Conservation (phyloP, 2,797 vertebrate species). For the Gephyroberyx darwinii region DNA sequence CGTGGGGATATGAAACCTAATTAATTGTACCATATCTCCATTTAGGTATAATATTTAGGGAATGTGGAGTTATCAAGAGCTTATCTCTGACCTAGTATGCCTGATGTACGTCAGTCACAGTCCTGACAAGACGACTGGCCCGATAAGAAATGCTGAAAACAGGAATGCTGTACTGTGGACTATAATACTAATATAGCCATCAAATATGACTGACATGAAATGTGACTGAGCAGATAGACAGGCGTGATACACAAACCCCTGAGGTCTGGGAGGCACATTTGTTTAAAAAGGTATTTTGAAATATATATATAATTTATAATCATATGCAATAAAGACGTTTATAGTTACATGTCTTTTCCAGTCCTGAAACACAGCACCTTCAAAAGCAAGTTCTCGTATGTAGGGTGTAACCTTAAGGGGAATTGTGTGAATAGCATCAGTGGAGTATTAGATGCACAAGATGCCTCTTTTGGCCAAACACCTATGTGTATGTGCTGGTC, state of each 20-base stretch:
- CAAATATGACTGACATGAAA: not conserved
- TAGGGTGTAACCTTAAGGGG: not conserved
- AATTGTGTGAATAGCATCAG: not conserved
- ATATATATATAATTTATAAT: too few relatives aligned
- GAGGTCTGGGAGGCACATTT: not conserved
- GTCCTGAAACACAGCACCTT: too few relatives aligned
- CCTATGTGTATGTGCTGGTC: slow-evolving; percentile 3
- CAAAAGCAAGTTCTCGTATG: too few relatives aligned
- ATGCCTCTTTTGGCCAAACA: not conserved
- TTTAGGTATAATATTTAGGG: slow-evolving; percentile 13
- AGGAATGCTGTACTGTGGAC: not conserved
- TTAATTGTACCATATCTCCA: slow-evolving; percentile 50
- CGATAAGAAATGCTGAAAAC: not conserved
- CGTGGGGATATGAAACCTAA: slow-evolving; percentile 31
- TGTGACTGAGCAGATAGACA: not conserved
- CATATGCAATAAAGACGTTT: too few relatives aligned
- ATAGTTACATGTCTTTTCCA: too few relatives aligned
- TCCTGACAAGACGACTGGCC: not conserved
- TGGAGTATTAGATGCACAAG: not conserved
- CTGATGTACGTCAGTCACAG: not conserved
- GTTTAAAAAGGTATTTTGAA: not conserved
- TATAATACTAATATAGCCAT: not conserved
- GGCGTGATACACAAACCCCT: not conserved
- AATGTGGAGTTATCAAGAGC: slow-evolving; percentile 58
- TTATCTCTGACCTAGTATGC: slow-evolving; percentile 16